Evolutionary conservation across 2,888 invertebrate genomes (phyloP), one percentile per base, ranked within the genome.

Genomic region (Cremastobaeus sp.): DNA sequence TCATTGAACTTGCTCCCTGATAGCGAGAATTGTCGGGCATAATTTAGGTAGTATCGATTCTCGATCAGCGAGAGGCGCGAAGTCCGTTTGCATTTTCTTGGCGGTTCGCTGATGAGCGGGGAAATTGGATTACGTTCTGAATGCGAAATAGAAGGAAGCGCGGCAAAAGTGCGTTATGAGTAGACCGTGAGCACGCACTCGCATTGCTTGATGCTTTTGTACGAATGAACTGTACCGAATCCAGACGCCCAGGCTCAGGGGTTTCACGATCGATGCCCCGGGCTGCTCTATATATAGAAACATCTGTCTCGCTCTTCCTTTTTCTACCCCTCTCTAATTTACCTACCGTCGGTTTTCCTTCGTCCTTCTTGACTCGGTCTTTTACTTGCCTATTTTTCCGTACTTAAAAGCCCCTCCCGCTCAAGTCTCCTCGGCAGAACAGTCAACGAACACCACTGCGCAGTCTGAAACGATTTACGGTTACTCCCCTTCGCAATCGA

Each of bases 181-280:
- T 37, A 54, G 52, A 68, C 41, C 32, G 14, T 54, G 47, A 60
- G 54, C 30, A 45, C 52, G 47, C 37, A 47, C 47, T 30, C 21
- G 54, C 47, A 17, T 30, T 32, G 54, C 37, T 37, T 32, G 66
- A 69, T 48, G 71, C 76, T 74, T 77, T 73, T 77, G 72, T 69
- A 71, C 75, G 75, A 74, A 74, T 74, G 78, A 77, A 80, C 79
- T 76, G 76, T 77, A 80, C 79, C 79, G 79, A 82, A 83, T 85
- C 84, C 79, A 69, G 81, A 81, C 80, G 82, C 84, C 85, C 85
- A 84, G 85, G 84, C 81, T 79, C 80, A 66, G 76, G 74, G 76
- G 77, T 76, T 65, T 78, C 80, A 81, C 84, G 85, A 86, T 86
- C 85, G 85, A 86, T 86, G 85, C 84, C 83, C 85, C 79, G 85